Conservation (phyloP, 2,888 invertebrate genomes). For the Nephrocerus scutellatus region DNA sequence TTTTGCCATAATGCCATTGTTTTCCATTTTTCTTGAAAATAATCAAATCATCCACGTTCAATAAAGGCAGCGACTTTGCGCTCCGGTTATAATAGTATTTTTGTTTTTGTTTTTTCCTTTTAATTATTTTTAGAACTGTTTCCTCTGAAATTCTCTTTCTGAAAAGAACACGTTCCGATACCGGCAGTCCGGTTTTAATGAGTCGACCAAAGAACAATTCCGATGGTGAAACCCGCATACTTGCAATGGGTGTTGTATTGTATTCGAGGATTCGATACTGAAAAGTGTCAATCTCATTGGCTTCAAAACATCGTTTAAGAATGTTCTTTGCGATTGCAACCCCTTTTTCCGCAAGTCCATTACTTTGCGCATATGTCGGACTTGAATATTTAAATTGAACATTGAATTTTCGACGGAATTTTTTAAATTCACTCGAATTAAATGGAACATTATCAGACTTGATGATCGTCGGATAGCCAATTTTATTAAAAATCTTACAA, state of each 20-base stretch:
- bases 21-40: slow-evolving; percentile 22
- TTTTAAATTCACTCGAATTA: slow-evolving; percentile 14
- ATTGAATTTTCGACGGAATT: slow-evolving; percentile 9
- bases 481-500: slow-evolving; percentile 17
- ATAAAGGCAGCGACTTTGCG: slow-evolving; percentile 14
- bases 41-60: slow-evolving; percentile 15
- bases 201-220: slow-evolving; percentile 19
- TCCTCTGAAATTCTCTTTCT: slow-evolving; percentile 13
- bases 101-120: slow-evolving; percentile 17
- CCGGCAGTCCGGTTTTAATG: slow-evolving; percentile 19
- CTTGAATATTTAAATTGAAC: slow-evolving; percentile 16
- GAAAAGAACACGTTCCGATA: slow-evolving; percentile 12
- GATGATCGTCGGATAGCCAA: slow-evolving; percentile 24
- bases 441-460: slow-evolving; percentile 20
- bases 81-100: slow-evolving; percentile 19
- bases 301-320: slow-evolving; percentile 21
- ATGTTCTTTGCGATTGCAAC: slow-evolving; percentile 19
- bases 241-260: slow-evolving; percentile 19
- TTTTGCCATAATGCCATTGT: slow-evolving; percentile 20
- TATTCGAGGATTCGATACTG: slow-evolving; percentile 23
- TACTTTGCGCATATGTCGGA: slow-evolving; percentile 15
- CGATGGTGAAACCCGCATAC: slow-evolving; percentile 16
- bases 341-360: slow-evolving; percentile 18
- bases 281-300: slow-evolving; percentile 8
- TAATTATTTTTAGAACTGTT: slow-evolving; percentile 12